A percentile compares a stretch with the other conserved stretches of the same genome.
These are phyloP conservation scores for Netelia fuscicornis DNA, from an alignment of 2,888 invertebrate species.

Conservation along the genomic window DNA sequence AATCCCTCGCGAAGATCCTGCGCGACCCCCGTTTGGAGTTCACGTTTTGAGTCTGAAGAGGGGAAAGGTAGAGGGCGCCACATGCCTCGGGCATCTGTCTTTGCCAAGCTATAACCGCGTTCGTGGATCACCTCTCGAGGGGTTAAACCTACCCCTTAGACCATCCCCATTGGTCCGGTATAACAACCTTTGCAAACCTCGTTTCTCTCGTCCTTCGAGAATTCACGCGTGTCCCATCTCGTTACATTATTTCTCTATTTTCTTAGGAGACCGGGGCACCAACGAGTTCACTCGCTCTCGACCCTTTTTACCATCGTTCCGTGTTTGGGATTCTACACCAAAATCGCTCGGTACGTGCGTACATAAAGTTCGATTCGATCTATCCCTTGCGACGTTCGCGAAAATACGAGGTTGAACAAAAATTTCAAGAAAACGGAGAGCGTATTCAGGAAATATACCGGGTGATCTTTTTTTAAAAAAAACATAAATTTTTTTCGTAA, in stretches of 20 bases:
- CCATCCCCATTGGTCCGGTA: conserved; percentile 45
- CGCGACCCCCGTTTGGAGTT: conserved; percentile 33
- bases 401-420: neutral
- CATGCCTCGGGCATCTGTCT: conserved; percentile 60
- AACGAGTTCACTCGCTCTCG: neutral
- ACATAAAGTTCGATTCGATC: no score
- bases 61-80: conserved; percentile 6
- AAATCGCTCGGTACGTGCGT: conserved; percentile 23
- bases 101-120: conserved; percentile 53
- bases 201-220: conserved; percentile 46
- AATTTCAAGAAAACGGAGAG: no score
- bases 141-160: conserved; percentile 43
- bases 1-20: conserved; percentile 56
- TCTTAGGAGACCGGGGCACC: neutral
- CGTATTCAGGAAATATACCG: no score
- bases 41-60: conserved; percentile 33
- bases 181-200: conserved; percentile 56
- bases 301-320: neutral
- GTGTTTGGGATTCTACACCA: conserved; percentile 28
- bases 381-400: neutral
- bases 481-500: no score
- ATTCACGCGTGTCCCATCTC: conserved; percentile 25
- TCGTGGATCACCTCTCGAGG: conserved; percentile 40
- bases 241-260: conserved; percentile 34
- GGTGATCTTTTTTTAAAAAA: no score